phyloP scores from a whole-genome alignment of 2,797 vertebrate genomes.

The Emys orbicularis region DNA sequence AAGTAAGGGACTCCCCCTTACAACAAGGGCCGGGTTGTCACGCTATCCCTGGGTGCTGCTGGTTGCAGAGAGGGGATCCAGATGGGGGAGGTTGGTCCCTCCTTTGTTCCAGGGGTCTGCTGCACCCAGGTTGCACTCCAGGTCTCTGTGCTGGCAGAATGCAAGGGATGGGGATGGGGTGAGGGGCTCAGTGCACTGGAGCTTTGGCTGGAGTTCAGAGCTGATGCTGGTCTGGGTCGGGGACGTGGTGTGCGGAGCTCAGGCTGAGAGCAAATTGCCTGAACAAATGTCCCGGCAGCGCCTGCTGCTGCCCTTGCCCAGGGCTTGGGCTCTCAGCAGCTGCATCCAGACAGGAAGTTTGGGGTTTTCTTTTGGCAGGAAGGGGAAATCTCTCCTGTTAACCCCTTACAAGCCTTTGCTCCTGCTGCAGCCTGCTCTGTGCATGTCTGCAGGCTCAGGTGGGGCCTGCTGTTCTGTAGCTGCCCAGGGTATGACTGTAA shows the following conservation, averaged over 20 bases:
- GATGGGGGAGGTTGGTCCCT: background rate
- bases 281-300: background rate
- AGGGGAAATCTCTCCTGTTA: background rate
- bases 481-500: background rate
- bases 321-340: background rate
- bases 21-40: background rate
- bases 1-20: too few species aligned
- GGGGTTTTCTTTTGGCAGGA: background rate
- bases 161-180: too few species aligned
- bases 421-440: background rate
- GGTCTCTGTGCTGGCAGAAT: too few species aligned
- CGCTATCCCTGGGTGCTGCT: background rate
- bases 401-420: background rate
- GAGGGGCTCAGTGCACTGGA: background rate
- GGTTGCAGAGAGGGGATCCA: background rate
- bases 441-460: background rate
- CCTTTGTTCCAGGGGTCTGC: too few species aligned
- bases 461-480: background rate
- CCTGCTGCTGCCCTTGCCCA: background rate
- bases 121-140: too few species aligned
- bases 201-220: background rate
- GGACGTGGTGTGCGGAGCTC: background rate
- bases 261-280: background rate
- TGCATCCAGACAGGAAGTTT: background rate
- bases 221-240: background rate